These are phyloP conservation scores for Aspidiotus destructor DNA, from an alignment of 2,888 invertebrate species.

Conservation along the genomic window DNA sequence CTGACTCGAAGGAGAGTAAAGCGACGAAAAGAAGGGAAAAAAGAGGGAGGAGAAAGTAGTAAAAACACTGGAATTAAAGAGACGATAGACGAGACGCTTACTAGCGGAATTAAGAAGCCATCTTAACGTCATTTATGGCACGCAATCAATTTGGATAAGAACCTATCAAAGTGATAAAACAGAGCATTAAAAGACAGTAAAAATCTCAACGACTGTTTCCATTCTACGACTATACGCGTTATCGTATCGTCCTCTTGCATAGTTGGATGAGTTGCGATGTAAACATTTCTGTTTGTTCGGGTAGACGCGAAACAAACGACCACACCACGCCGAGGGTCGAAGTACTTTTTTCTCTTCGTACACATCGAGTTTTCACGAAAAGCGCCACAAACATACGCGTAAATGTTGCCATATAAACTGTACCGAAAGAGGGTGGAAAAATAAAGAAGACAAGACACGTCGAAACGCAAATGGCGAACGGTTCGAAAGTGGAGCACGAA, in stretches of 20 bases:
- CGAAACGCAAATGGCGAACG: too few species aligned
- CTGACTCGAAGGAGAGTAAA: too few species aligned
- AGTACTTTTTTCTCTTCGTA: not conserved
- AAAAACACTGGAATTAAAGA: conserved; percentile 4
- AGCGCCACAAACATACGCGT: too few species aligned
- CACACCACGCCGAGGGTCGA: not conserved
- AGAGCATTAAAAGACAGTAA: conserved; percentile 31
- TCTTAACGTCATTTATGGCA: conserved; percentile 29
- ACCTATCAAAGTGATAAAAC: conserved; percentile 32
- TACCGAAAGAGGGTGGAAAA: too few species aligned
- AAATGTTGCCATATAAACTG: too few species aligned
- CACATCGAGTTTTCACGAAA: too few species aligned
- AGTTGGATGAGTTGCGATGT: conserved; percentile 2
- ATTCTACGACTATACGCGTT: not conserved
- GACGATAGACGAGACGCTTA: conserved; percentile 24
- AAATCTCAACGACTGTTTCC: conserved; percentile 30
- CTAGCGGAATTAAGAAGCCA: conserved; percentile 32
- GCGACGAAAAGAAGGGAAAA: conserved; percentile 7
- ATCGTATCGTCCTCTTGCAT: conserved; percentile 1
- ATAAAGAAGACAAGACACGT: too few species aligned
- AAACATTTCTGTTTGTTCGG: not conserved
- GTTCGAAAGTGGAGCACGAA: too few species aligned
- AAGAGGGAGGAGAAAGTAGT: conserved; percentile 14
- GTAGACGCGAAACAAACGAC: not conserved
- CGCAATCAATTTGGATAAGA: conserved; percentile 32